These are phyloP conservation scores for Nebria salina DNA, from an alignment of 2,888 invertebrate genomes.

Conservation along the genomic window DNA sequence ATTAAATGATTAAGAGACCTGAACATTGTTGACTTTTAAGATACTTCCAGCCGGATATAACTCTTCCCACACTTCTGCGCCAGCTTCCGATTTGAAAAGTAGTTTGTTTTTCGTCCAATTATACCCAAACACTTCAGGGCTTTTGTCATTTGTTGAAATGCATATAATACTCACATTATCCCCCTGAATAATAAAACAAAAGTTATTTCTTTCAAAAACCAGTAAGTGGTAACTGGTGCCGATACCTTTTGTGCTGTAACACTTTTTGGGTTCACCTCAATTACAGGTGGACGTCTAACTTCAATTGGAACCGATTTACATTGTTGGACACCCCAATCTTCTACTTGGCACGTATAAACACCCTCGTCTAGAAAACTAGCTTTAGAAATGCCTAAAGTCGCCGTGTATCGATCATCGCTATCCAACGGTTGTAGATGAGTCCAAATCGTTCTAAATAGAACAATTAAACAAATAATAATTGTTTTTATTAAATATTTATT, in stretches of 20 bases:
- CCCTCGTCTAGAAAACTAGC: conserved; percentile 78
- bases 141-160: conserved; percentile 75
- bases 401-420: conserved; percentile 71
- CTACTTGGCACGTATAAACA: conserved; percentile 81
- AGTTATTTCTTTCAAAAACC: conserved; percentile 20
- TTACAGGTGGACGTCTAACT: conserved; percentile 71
- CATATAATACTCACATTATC: conserved; percentile 77
- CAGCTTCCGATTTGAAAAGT: conserved; percentile 76
- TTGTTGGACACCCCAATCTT: conserved; percentile 75
- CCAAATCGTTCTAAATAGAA: conserved; percentile 72
- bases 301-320: conserved; percentile 72
- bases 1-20: conserved; percentile 63
- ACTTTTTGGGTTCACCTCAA: conserved; percentile 75
- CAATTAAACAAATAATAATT: too few species aligned
- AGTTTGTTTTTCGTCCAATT: conserved; percentile 85
- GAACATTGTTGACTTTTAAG: conserved; percentile 79
- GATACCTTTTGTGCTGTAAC: conserved; percentile 75
- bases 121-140: conserved; percentile 76
- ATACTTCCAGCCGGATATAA: conserved; percentile 86
- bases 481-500: too few species aligned
- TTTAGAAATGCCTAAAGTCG: conserved; percentile 76
- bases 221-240: neutral
- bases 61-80: conserved; percentile 85
- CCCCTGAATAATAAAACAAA: conserved; percentile 64
- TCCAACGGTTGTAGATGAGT: conserved; percentile 65